Evolutionary conservation across 2,113 vertebrate genomes (phyloP), one percentile per base, ranked within the genome.

Genomic region (Carlito syrichta): DNA sequence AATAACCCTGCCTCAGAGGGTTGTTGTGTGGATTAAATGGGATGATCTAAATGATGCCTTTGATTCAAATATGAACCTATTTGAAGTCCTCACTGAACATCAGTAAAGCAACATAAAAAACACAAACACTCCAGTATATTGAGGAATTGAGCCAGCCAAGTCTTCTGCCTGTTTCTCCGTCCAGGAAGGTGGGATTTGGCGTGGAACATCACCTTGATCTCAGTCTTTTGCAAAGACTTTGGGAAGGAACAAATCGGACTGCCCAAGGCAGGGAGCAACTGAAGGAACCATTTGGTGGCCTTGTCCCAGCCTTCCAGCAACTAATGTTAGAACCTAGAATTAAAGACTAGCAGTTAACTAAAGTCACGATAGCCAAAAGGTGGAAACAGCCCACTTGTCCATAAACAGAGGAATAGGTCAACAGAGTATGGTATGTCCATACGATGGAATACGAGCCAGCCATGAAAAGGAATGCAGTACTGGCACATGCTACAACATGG

Each of bases 81-180:
- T 43, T 0, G 38, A 86, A 58, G 23, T 22, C 40, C n/a, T 45
- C 43, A 50, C 11, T 14, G 19, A 9, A 50, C 71, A 81, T 38
- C n/a, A 77, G 5, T 11, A 27, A 58, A 84, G 22, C 9, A 1
- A 16, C 35, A 5, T 3, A n/a, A 23, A 32, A 52, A 43, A 45
- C 14, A 30, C 6, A 8, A 14, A 32, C 43, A 45, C 27, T 2
- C 1, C 3, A 7, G 32, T 22, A 19, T 52, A 10, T 0, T 0
- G 43, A 43, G 48, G 13, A 17, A 43, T 2, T 10, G 60, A 50
- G 22, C 73, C 8, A 45, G 30, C 20, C 48, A 5, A 9, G 6
- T 38, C 58, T 38, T 78, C 45, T 56, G 10, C 11, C 1, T 0
- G 19, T 13, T 20, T 63, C n/a, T 38, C 0, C 45, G 13, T 0